These are phyloP conservation scores for Balanococcus diminutus DNA, from an alignment of 2,888 invertebrate species.

Conservation along the genomic window DNA sequence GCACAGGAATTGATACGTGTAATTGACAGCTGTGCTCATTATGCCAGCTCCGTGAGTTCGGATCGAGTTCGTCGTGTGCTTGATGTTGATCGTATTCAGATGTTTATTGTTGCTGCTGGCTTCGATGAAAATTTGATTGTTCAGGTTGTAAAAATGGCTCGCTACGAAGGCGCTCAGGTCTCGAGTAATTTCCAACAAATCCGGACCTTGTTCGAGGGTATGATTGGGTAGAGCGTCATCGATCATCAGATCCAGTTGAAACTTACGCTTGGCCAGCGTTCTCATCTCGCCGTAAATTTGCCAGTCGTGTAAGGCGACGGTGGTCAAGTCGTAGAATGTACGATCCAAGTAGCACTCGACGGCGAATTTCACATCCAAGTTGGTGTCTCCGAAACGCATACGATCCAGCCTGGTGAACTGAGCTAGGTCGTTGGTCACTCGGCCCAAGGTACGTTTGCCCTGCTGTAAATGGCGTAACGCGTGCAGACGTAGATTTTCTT, in stretches of 20 bases:
- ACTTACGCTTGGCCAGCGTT: conserved; percentile 84
- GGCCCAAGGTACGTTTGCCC: conserved; percentile 65
- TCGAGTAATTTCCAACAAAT: conserved; percentile 95
- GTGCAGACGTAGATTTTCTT: conserved; percentile 89
- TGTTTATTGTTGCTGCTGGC: conserved; percentile 89
- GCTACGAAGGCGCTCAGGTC: conserved; percentile 94
- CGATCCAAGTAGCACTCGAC: conserved; percentile 91
- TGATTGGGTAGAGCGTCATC: conserved; percentile 95
- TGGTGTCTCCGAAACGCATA: neutral
- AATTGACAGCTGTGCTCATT: conserved; percentile 92
- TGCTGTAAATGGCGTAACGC: conserved; percentile 87
- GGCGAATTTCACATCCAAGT: conserved; percentile 52
- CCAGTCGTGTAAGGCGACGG: conserved; percentile 97
- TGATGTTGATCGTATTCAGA: conserved; percentile 92
- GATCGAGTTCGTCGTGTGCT: conserved; percentile 95
- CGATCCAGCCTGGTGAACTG: neutral
- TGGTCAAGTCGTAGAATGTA: conserved; percentile 96
- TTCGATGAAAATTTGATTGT: conserved; percentile 95
- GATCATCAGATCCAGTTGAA: conserved; percentile 74
- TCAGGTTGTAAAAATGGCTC: conserved; percentile 92
- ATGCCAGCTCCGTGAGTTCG: conserved; percentile 96
- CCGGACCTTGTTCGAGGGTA: conserved; percentile 94
- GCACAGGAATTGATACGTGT: conserved; percentile 90
- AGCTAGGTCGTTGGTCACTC: neutral
- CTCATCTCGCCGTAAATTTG: conserved; percentile 97